Evolutionary conservation across 2,888 invertebrate species (phyloP).

Genomic region (Asteroscopus sphinx): DNA sequence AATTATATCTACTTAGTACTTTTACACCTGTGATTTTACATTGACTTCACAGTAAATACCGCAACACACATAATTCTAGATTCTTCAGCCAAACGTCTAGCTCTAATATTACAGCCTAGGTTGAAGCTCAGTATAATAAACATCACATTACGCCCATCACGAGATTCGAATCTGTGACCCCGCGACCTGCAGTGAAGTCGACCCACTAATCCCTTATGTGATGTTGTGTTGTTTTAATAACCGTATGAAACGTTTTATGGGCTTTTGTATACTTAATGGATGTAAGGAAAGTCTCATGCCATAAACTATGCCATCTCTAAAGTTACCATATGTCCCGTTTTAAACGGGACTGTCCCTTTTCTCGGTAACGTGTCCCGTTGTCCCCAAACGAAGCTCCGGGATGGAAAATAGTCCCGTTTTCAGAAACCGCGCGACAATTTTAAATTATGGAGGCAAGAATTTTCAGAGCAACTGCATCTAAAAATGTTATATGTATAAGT

Average conservation of each 20-base stretch:
- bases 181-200: conserved; percentile 37
- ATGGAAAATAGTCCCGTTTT: too few relatives aligned
- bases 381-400: too few relatives aligned
- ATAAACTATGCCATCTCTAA: too few relatives aligned
- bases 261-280: conserved; percentile 22
- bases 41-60: conserved; percentile 14
- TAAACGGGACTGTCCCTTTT: too few relatives aligned
- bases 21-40: conserved; percentile 10
- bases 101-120: conserved; percentile 20
- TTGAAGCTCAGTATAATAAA: conserved; percentile 48
- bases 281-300: not conserved
- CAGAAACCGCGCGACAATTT: too few relatives aligned
- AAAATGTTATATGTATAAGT: too few relatives aligned
- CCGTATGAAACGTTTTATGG: conserved; percentile 38
- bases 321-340: too few relatives aligned
- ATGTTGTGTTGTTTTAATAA: conserved; percentile 55
- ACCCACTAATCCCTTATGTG: conserved; percentile 56
- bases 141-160: conserved; percentile 56
- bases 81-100: conserved; percentile 34
- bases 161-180: conserved; percentile 57
- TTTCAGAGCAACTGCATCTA: too few relatives aligned
- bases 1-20: not conserved
- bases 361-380: too few relatives aligned
- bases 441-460: too few relatives aligned
- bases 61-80: conserved; percentile 26